Evolutionary conservation across 2,888 invertebrate species (phyloP), one percentile per base, ranked within the genome.

Genomic region (Nomada hirtipes): DNA sequence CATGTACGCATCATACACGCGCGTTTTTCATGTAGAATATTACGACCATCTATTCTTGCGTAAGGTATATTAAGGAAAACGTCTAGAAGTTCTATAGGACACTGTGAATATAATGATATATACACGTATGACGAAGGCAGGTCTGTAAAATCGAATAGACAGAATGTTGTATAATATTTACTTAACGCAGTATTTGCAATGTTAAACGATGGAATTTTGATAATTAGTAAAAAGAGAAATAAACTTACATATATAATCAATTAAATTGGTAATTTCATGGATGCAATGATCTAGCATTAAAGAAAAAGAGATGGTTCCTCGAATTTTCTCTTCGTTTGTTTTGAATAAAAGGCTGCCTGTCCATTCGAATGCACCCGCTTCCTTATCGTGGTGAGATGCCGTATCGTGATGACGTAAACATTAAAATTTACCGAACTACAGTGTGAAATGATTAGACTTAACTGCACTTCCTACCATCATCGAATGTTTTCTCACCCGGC

Each of bases 401-500:
- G 63, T 65, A 50, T 75, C 63, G 15, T 63, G 44, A 70, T 53
- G 72, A 69, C 55, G 75, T 59, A 71, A 79, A 85, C 75, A 63
- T 79, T 70, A 70, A 71, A 64, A 71, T 76, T 74, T 72, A 82
- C 53, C 61, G 76, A 44, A 81, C 78, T 81, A 79, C 65, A 20
- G 44, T 64, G 50, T 59, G 60, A 76, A 76, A 79, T 50, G 68
- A 86, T 87, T 84, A 80, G 67, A 68, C 42, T 74, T 85, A 78
- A 72, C 53, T 76, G 79, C 78, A 71, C 23, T 80, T 78, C 29
- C 76, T 81, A 84, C 70, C 36, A 74, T 88, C 74, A 74, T 86
- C 80, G 68, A 86, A 86, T 80, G 84, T 83, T 82, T 85, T 83
- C 72, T 86, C 85, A 79, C 29, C 86, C 86, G 88, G 88, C 87